These are phyloP conservation scores for Plecotus auritus DNA, from an alignment of 2,113 vertebrate genomes.

Conservation along the genomic window DNA sequence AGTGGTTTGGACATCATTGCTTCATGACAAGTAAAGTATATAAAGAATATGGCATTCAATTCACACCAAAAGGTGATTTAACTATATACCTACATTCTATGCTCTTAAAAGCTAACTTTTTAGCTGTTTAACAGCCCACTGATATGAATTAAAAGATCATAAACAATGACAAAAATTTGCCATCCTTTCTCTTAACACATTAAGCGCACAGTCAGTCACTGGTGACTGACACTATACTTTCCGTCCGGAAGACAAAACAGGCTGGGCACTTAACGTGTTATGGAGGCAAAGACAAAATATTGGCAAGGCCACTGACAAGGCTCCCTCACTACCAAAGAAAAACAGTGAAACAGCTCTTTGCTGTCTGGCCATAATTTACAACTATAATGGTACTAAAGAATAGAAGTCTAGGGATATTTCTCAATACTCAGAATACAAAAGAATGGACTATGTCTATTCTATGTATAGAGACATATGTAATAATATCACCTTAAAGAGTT, in stretches of 20 bases:
- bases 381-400: neutral
- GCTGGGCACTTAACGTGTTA: neutral
- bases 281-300: neutral
- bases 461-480: neutral
- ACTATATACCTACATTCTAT: neutral
- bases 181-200: neutral
- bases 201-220: no score
- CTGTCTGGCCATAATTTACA: neutral
- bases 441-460: neutral
- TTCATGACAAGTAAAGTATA: neutral
- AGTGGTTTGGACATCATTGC: neutral
- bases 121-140: neutral
- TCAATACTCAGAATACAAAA: neutral
- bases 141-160: neutral
- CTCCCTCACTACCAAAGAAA: neutral
- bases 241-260: no score
- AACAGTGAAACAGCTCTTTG: neutral
- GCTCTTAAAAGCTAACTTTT: conserved; percentile 20
- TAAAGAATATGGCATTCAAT: conserved; percentile 1
- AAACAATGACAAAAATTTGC: neutral
- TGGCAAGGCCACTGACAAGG: neutral
- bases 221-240: no score
- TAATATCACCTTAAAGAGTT: neutral
- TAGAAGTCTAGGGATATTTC: neutral
- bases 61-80: neutral